Percentiles rank a stretch among this genome's conserved stretches.
phyloP scores from a whole-genome alignment of 2,888 invertebrate genomes.

The Phoenoteleia sp. region DNA sequence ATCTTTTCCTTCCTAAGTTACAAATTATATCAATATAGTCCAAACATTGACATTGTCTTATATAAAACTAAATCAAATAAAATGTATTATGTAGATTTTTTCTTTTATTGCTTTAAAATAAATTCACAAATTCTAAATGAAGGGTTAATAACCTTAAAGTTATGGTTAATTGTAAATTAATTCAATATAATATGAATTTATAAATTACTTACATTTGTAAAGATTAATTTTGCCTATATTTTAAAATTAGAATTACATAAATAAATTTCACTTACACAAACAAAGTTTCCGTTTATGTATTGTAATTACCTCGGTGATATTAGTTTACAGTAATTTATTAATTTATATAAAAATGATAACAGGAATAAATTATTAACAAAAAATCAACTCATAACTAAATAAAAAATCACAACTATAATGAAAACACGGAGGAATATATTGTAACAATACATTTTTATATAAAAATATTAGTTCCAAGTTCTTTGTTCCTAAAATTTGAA shows the following conservation, averaged over 20 bases:
- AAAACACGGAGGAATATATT: constrained; percentile 37
- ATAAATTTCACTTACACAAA: constrained; percentile 19
- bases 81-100: too few species aligned
- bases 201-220: constrained; percentile 51
- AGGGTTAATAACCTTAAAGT: constrained; percentile 6
- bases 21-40: too few species aligned
- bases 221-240: background rate
- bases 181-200: too few species aligned
- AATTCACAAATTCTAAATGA: background rate
- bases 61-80: too few species aligned
- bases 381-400: too few species aligned
- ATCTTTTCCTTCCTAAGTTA: too few species aligned
- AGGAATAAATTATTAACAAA: too few species aligned
- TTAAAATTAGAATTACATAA: constrained; percentile 15
- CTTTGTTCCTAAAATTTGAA: constrained; percentile 51
- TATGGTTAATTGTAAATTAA: too few species aligned
- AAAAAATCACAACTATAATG: constrained; percentile 27
- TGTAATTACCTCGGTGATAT: constrained; percentile 43
- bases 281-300: constrained; percentile 67
- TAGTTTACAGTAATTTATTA: background rate
- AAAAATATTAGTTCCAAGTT: constrained; percentile 64
- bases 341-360: too few species aligned
- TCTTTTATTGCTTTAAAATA: background rate
- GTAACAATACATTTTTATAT: constrained; percentile 59
- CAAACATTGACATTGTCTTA: too few species aligned